Base-by-base conservation (phyloP, 2,888 invertebrate genomes). In the Microctonus hyperodae region DNA sequence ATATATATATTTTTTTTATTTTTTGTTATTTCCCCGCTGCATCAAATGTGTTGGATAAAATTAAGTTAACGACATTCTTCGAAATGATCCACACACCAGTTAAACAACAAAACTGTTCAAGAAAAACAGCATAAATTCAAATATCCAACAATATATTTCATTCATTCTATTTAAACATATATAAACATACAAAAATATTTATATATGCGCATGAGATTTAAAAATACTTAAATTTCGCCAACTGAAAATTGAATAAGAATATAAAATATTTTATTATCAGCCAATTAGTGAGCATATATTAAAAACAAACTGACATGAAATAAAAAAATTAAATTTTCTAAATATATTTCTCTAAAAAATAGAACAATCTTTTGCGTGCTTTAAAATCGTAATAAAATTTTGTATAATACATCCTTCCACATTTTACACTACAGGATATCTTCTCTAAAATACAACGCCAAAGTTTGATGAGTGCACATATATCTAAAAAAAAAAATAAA, bases 401-500 rank as follows among this genome's bases (percentile, higher is more conserved):
- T 28, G n/a, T n/a, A n/a, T n/a, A 71, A 72, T 44, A 44, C 78
- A 78, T 75, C 76, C 77, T 78, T 75, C 75, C 71, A 70, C 73
- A 73, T 69, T 73, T 72, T 70, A 20, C 69, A 65, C 72, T 64
- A 68, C 69, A 63, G 72, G 76, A 76, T 44, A 44, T n/a, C 16
- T 77, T 75, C 70, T 70, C 72, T 70, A 69, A 70, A 74, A 69
- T 67, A 67, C 71, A 73, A 75, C 75, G 73, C 70, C 69, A 65
- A 69, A 16, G 44, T 44, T 44, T 44, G 16, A 44, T 44, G 16
- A 44, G 16, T 44, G 44, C 44, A 44, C 7, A 56, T 28, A 44
- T 44, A 5, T 13, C 40, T 23, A 44, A 25, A 13, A 20, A n/a
- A n/a, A 10, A 25, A 28, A 9, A 58, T 40, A 16, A 59, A 44